Evolutionary conservation across 2,797 vertebrate species (phyloP).

Genomic region (Sebastes ruberrimus): DNA sequence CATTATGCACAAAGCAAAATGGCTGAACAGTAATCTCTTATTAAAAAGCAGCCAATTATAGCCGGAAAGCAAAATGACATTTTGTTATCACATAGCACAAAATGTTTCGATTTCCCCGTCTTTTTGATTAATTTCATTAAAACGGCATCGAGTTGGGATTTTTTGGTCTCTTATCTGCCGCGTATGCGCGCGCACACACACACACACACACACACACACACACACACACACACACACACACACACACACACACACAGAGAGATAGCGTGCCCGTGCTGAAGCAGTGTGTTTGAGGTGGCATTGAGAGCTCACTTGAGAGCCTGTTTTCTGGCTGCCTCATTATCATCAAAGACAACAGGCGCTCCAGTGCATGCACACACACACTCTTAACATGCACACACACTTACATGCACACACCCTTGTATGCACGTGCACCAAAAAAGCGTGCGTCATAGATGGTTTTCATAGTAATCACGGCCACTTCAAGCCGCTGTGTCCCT

Average conservation of each 20-base stretch:
- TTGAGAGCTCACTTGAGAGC: slow-evolving; percentile 65
- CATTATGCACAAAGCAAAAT: slow-evolving; percentile 43
- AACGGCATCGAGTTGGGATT: slow-evolving; percentile 44
- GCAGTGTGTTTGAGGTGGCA: slow-evolving; percentile 59
- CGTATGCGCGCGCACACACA: background rate
- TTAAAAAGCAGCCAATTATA: slow-evolving; percentile 66
- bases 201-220: background rate
- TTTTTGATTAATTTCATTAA: slow-evolving; percentile 69
- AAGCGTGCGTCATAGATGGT: slow-evolving; percentile 35
- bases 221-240: slow-evolving; percentile 3
- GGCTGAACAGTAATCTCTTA: slow-evolving; percentile 42
- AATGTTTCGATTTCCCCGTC: slow-evolving; percentile 55
- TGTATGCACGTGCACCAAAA: background rate
- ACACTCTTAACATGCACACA: background rate
- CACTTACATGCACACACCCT: background rate
- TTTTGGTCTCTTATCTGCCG: slow-evolving; percentile 53
- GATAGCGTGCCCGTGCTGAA: background rate
- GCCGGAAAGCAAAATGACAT: slow-evolving; percentile 48
- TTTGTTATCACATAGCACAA: slow-evolving; percentile 53
- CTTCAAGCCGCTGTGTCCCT: slow-evolving; percentile 30
- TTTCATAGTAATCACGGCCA: slow-evolving; percentile 46
- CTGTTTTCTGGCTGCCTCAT: slow-evolving; percentile 67
- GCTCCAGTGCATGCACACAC: background rate
- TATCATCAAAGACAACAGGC: slow-evolving; percentile 74
- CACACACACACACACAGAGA: background rate